Percentiles rank a stretch among this genome's conserved stretches.
These are phyloP conservation scores for Leptonema lineaticorne DNA, from an alignment of 1,140 invertebrate species.

Conservation along the genomic window DNA sequence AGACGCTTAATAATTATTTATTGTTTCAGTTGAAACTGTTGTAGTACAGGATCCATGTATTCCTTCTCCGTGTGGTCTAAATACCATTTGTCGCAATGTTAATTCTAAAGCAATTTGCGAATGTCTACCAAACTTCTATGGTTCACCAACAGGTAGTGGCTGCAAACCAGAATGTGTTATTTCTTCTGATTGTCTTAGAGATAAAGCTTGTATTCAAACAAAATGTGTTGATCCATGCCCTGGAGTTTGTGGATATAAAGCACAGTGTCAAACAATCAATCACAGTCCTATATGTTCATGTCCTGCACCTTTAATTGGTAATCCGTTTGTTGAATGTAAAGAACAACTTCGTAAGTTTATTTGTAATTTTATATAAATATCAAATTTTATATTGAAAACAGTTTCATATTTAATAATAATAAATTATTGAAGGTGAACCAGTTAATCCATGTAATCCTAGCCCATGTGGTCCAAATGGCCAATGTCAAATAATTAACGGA, in stretches of 20 bases:
- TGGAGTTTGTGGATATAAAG: constrained; percentile 69
- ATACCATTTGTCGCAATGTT: constrained; percentile 65
- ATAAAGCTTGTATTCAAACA: constrained; percentile 71
- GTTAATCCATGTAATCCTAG: constrained; percentile 77
- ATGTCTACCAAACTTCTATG: constrained; percentile 68
- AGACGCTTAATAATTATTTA: background rate
- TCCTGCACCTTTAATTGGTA: constrained; percentile 66
- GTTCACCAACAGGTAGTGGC: constrained; percentile 52
- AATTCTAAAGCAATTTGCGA: constrained; percentile 67
- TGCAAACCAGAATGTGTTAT: constrained; percentile 75
- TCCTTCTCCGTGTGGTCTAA: constrained; percentile 73
- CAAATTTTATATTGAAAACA: background rate
- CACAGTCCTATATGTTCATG: constrained; percentile 82
- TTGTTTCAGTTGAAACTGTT: constrained; percentile 39
- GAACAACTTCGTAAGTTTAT: constrained; percentile 34
- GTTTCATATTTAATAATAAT: background rate
- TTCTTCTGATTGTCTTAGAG: constrained; percentile 70
- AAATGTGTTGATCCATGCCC: constrained; percentile 75
- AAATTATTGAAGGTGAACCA: constrained; percentile 36
- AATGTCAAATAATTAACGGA: constrained; percentile 71
- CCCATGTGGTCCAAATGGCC: constrained; percentile 77
- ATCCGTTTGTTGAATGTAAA: constrained; percentile 73
- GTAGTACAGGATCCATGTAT: constrained; percentile 61
- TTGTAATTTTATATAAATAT: background rate
- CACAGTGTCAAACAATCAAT: constrained; percentile 70